Percentiles rank a stretch among this genome's conserved stretches.
phyloP scores from a whole-genome alignment of 2,797 vertebrate genomes.

The Astyanax mexicanus region DNA sequence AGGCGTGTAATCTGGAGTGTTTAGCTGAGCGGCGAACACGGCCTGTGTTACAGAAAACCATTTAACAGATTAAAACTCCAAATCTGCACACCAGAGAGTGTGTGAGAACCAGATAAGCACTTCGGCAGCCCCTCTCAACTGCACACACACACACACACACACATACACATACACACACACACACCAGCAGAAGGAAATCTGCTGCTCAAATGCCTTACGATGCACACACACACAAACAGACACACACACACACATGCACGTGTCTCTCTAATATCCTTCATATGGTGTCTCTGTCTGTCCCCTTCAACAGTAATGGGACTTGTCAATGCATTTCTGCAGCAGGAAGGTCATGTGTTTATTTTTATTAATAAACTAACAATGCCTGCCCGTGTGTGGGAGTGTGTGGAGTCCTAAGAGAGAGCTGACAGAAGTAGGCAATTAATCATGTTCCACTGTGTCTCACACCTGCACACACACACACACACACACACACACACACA shows the following conservation, averaged over 20 bases:
- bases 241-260: conserved; percentile 10
- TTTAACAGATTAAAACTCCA: conserved; percentile 53
- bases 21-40: conserved; percentile 45
- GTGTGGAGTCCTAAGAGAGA: not conserved
- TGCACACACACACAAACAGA: conserved; percentile 13
- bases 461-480: not conserved
- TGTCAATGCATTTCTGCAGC: conserved; percentile 13
- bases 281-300: not conserved
- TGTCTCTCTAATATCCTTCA: not conserved
- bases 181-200: not conserved
- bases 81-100: conserved; percentile 52
- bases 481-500: no score
- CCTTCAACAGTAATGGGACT: not conserved
- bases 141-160: not conserved
- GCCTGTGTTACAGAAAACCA: conserved; percentile 55
- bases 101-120: conserved; percentile 54
- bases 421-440: conserved; percentile 33
- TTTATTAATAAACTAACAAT: conserved; percentile 48
- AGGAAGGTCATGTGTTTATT: conserved; percentile 51
- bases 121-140: conserved; percentile 32
- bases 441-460: conserved; percentile 33
- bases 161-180: not conserved
- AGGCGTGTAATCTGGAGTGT: conserved; percentile 52
- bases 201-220: conserved; percentile 10
- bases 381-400: not conserved